Evolutionary conservation across 2,797 vertebrate genomes (phyloP).

Genomic region (Lindbergichthys nudifrons): DNA sequence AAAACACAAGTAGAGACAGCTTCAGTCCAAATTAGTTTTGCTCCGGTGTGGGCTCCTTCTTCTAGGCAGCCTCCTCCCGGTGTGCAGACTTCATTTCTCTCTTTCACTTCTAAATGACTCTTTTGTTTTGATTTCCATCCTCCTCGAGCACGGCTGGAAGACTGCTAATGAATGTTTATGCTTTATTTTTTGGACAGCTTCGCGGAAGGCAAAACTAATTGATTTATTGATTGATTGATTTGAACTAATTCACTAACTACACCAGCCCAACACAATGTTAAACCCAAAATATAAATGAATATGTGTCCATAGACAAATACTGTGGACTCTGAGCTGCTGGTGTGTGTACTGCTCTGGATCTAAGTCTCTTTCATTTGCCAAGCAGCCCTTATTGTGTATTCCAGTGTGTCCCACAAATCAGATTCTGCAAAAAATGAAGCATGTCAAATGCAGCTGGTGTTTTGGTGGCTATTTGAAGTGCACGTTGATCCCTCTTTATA

Average conservation of each 20-base stretch:
- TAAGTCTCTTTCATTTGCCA: slow-evolving; percentile 27
- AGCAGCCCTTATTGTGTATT: slow-evolving; percentile 47
- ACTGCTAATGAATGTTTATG: slow-evolving; percentile 59
- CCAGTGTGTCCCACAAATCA: slow-evolving; percentile 49
- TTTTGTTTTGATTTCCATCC: slow-evolving; percentile 51
- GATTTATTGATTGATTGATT: slow-evolving; percentile 6
- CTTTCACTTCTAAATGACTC: slow-evolving; percentile 43
- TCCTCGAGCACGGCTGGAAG: slow-evolving; percentile 53
- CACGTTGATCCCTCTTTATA: slow-evolving; percentile 62
- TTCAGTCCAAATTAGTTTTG: slow-evolving; percentile 53
- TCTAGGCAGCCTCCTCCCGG: slow-evolving; percentile 43
- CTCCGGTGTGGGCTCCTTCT: slow-evolving; percentile 43
- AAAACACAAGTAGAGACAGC: slow-evolving; percentile 57
- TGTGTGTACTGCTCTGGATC: background rate
- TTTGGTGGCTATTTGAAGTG: slow-evolving; percentile 58
- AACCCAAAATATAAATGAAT: slow-evolving; percentile 7
- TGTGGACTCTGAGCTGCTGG: slow-evolving; percentile 20
- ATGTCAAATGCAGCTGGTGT: slow-evolving; percentile 66
- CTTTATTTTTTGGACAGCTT: slow-evolving; percentile 37
- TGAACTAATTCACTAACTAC: background rate
- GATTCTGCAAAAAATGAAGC: slow-evolving; percentile 59
- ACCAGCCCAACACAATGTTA: background rate
- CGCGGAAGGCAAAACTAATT: slow-evolving; percentile 12
- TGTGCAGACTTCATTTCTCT: slow-evolving; percentile 45
- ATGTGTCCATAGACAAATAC: slow-evolving; percentile 2